phyloP scores from a whole-genome alignment of 2,797 vertebrate genomes.

The Karalla daura region DNA sequence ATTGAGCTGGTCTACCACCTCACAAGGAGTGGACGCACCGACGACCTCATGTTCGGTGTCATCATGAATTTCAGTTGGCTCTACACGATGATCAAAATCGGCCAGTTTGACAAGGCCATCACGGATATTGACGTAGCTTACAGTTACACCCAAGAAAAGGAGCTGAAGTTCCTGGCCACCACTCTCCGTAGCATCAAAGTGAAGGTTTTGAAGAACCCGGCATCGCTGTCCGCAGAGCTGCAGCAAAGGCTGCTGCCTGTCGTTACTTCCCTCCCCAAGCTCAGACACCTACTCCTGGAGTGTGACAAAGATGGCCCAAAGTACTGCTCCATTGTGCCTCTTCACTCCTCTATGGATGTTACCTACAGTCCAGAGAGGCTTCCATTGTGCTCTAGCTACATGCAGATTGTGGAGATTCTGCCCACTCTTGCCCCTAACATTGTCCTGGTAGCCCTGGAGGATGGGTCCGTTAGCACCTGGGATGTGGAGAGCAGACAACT shows the following conservation, averaged over 20 bases:
- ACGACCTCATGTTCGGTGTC: slow-evolving; percentile 96
- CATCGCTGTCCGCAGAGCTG: slow-evolving; percentile 95
- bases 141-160: slow-evolving; percentile 95
- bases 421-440: slow-evolving; percentile 94
- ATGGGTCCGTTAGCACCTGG: slow-evolving; percentile 98
- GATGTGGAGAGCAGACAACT: slow-evolving; percentile 95
- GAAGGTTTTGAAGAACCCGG: slow-evolving; percentile 95
- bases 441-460: slow-evolving; percentile 94
- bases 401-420: slow-evolving; percentile 96
- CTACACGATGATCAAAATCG: slow-evolving; percentile 99
- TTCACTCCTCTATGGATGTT: slow-evolving; percentile 98
- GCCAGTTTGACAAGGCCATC: slow-evolving; percentile 96
- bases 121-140: slow-evolving; percentile 96
- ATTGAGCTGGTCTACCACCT: slow-evolving; percentile 95
- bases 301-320: slow-evolving; percentile 99
- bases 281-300: slow-evolving; percentile 96
- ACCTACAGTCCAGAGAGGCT: slow-evolving; percentile 97
- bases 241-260: slow-evolving; percentile 98
- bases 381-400: slow-evolving; percentile 92
- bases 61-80: slow-evolving; percentile 99
- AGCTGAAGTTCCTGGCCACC: slow-evolving; percentile 95
- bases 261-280: slow-evolving; percentile 95
- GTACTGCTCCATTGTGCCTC: slow-evolving; percentile 98
- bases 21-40: slow-evolving; percentile 92
- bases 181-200: slow-evolving; percentile 94